Conservation (phyloP, 2,888 invertebrate species). For the Ceraclea dissimilis region DNA sequence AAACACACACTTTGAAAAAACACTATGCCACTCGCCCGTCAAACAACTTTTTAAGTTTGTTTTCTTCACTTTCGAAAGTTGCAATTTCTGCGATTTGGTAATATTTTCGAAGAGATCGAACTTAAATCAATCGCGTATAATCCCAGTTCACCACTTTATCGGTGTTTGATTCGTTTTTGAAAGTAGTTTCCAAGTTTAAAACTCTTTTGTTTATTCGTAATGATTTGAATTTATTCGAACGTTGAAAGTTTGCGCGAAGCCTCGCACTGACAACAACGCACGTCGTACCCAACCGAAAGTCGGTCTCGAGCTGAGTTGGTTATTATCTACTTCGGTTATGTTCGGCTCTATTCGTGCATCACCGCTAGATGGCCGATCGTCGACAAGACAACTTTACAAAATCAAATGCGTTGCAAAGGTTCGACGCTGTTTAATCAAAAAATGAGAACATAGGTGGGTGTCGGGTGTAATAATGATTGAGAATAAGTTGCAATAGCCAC, state of each 20-base stretch:
- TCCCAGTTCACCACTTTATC: constrained; percentile 6
- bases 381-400: not conserved
- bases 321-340: constrained; percentile 6
- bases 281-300: constrained; percentile 20
- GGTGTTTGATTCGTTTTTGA: not conserved
- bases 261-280: constrained; percentile 12
- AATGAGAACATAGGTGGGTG: not conserved
- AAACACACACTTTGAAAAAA: not conserved
- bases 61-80: constrained; percentile 16
- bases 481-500: too few species aligned
- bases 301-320: constrained; percentile 20
- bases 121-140: not conserved
- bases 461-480: not conserved
- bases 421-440: not conserved
- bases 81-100: not conserved
- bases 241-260: constrained; percentile 14
- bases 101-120: not conserved
- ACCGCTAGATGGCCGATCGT: constrained; percentile 17
- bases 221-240: constrained; percentile 17
- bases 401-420: not conserved
- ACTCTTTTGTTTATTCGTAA: constrained; percentile 3
- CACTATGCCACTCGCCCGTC: not conserved
- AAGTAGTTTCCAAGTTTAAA: not conserved
- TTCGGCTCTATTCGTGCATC: constrained; percentile 11
- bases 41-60: constrained; percentile 14